Percentiles rank a stretch among this genome's conserved stretches.
These are phyloP conservation scores for Hiodon tergisus DNA, from an alignment of 2,113 vertebrate species.

Conservation along the genomic window DNA sequence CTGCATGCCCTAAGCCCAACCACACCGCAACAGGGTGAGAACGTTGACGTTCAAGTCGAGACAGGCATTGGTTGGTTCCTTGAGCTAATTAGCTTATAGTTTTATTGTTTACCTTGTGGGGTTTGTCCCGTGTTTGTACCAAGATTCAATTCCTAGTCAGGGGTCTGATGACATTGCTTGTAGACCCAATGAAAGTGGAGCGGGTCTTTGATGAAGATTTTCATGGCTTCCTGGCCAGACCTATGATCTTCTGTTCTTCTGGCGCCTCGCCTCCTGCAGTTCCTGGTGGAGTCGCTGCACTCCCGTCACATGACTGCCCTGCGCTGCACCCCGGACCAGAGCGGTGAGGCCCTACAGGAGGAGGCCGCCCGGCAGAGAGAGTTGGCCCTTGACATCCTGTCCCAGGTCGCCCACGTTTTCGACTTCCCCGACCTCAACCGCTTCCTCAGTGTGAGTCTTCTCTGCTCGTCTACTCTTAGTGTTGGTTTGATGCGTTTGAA, in stretches of 20 bases:
- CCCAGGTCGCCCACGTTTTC: constrained; percentile 92
- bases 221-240: neutral
- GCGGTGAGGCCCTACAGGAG: constrained; percentile 68
- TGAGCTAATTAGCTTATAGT: too few species aligned
- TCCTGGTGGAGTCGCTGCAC: constrained; percentile 91
- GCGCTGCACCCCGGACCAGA: constrained; percentile 64
- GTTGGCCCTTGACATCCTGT: constrained; percentile 81
- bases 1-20: too few species aligned
- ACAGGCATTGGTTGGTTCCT: too few species aligned
- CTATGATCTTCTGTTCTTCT: neutral
- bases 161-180: too few species aligned
- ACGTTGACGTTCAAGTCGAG: too few species aligned
- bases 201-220: neutral
- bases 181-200: too few species aligned
- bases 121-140: too few species aligned
- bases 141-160: too few species aligned
- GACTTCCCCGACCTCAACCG: constrained; percentile 94
- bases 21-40: too few species aligned
- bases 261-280: constrained; percentile 54
- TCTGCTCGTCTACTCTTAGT: neutral
- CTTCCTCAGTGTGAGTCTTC: constrained; percentile 81
- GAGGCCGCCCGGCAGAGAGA: constrained; percentile 84
- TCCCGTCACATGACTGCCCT: constrained; percentile 76
- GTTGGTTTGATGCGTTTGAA: neutral
- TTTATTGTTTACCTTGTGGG: too few species aligned